Percentiles rank a stretch among this genome's conserved stretches.
Evolutionary conservation across 2,113 vertebrate genomes (phyloP).

Genomic region (Actenoides hombroni): DNA sequence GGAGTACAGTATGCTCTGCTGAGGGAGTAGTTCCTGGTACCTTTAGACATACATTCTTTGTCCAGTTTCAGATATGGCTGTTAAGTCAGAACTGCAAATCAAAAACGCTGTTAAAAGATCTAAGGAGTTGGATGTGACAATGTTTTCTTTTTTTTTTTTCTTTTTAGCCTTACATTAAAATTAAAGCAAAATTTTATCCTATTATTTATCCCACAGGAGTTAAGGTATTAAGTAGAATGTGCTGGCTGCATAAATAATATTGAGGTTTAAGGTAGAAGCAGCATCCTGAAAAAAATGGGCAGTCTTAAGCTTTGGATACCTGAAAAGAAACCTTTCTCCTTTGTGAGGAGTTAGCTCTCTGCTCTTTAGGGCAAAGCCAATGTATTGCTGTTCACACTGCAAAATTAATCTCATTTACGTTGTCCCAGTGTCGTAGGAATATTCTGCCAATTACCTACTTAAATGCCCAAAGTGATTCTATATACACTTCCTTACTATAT

Average conservation of each 20-base stretch:
- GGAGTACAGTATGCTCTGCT: background rate
- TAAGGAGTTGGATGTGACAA: accelerated
- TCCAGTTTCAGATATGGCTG: background rate
- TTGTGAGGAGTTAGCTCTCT: background rate
- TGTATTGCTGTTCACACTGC: background rate
- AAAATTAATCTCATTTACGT: background rate
- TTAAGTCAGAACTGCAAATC: background rate
- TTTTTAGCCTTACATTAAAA: background rate
- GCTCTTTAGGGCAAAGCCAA: background rate
- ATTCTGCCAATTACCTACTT: background rate
- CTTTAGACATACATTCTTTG: background rate
- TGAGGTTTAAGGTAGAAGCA: background rate
- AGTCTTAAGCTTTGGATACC: background rate
- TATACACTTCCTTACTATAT: background rate
- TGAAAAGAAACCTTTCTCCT: background rate
- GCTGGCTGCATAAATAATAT: background rate
- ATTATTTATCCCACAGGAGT: background rate
- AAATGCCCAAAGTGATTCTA: background rate
- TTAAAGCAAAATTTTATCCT: background rate
- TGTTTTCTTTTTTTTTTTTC: background rate
- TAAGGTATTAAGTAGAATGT: background rate
- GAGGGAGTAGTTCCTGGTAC: background rate
- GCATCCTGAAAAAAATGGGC: background rate
- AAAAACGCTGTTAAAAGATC: background rate
- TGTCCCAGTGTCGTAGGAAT: background rate